A percentile compares a stretch with the other conserved stretches of the same genome.
These are phyloP conservation scores for Natrix natrix DNA, from an alignment of 2,797 vertebrate genomes.

Conservation along the genomic window DNA sequence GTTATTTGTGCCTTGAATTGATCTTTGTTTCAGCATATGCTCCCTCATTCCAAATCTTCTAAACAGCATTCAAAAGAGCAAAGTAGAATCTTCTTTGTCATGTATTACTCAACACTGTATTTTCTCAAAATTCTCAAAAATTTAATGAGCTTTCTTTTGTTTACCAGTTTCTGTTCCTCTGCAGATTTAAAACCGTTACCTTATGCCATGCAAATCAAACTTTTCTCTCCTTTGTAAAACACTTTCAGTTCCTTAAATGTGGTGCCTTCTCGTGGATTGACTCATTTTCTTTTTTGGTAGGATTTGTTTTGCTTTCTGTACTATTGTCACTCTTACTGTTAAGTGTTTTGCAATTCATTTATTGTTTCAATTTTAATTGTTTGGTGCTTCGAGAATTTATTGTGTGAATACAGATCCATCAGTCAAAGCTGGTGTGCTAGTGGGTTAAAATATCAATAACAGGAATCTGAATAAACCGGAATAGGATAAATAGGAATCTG, in stretches of 20 bases:
- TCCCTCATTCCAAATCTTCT: neutral
- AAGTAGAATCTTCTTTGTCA: neutral
- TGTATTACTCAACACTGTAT: neutral
- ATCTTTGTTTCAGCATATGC: neutral
- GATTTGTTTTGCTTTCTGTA: neutral
- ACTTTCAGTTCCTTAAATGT: neutral
- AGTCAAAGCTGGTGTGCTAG: neutral
- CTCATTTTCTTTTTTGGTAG: neutral
- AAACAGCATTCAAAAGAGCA: neutral
- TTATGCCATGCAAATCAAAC: neutral
- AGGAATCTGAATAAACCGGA: neutral
- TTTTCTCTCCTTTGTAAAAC: neutral
- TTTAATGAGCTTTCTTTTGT: neutral
- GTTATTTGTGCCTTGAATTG: neutral
- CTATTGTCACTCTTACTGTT: neutral
- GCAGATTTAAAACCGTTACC: neutral
- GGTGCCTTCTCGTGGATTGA: neutral
- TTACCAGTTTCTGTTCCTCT: neutral
- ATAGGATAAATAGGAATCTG: no score
- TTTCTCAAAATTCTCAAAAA: neutral
- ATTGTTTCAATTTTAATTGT: neutral
- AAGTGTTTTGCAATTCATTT: neutral
- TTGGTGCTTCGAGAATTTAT: neutral
- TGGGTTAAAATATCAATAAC: neutral
- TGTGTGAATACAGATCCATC: neutral